Conservation (phyloP, 2,888 invertebrate genomes). For the Selenia dentaria region DNA sequence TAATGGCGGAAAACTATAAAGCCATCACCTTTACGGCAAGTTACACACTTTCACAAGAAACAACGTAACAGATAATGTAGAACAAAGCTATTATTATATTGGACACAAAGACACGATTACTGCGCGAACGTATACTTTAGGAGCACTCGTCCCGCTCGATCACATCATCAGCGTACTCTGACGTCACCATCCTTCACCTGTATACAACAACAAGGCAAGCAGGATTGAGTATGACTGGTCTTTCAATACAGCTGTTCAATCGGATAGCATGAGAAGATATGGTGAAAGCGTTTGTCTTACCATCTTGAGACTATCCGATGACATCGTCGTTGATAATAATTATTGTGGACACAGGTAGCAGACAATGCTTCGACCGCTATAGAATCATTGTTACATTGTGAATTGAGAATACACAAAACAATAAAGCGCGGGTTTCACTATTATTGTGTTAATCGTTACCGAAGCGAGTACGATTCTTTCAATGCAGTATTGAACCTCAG, state of each 20-base stretch:
- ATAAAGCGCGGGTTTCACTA: too few relatives aligned
- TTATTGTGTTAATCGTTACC: too few relatives aligned
- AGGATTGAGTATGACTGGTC: not conserved
- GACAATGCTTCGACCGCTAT: too few relatives aligned
- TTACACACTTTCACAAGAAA: conserved; percentile 18
- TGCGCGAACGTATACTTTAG: conserved; percentile 27
- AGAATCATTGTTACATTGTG: too few relatives aligned
- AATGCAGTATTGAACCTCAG: too few relatives aligned
- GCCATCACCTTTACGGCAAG: conserved; percentile 7
- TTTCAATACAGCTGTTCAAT: conserved; percentile 1
- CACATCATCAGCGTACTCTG: conserved; percentile 8
- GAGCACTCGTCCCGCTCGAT: conserved; percentile 1
- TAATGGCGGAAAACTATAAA: conserved; percentile 4
- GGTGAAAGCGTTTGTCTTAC: conserved; percentile 31
- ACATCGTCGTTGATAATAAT: too few relatives aligned
- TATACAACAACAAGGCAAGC: not conserved
- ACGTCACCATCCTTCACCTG: conserved; percentile 1
- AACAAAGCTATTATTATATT: conserved; percentile 30
- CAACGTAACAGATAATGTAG: conserved; percentile 23
- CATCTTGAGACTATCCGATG: too few relatives aligned
- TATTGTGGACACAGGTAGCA: too few relatives aligned
- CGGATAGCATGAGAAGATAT: conserved; percentile 17
- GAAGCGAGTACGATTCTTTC: too few relatives aligned
- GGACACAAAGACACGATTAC: conserved; percentile 11
- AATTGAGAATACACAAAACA: too few relatives aligned